phyloP scores from a whole-genome alignment of 1,140 invertebrate species.

The Acromyrmex charruanus region DNA sequence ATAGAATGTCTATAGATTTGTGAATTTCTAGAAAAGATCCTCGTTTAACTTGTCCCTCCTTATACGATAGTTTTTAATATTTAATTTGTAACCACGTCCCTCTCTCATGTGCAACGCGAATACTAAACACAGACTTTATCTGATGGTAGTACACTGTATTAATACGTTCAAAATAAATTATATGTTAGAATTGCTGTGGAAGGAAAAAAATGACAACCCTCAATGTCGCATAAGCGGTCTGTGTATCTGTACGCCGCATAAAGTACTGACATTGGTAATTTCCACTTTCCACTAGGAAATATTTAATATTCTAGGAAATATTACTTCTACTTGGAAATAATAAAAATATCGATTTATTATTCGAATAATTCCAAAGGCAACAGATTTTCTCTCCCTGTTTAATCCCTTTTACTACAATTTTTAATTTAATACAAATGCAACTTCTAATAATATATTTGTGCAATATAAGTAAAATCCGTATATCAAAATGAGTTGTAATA shows the following conservation, averaged over 20 bases:
- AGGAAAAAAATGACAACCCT: not conserved
- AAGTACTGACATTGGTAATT: slow-evolving; percentile 14
- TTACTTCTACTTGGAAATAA: slow-evolving; percentile 2
- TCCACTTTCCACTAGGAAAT: not conserved
- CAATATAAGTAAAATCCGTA: not conserved
- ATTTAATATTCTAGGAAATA: not conserved
- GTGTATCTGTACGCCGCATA: not conserved
- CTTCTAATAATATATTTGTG: not conserved
- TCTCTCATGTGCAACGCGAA: not conserved
- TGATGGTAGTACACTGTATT: not conserved
- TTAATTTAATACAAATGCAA: not conserved
- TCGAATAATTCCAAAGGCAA: not conserved
- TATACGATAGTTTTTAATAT: slow-evolving; percentile 1
- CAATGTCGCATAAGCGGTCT: not conserved
- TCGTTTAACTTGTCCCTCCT: not conserved
- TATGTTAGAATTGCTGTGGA: not conserved
- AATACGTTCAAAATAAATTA: slow-evolving; percentile 28
- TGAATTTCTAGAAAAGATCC: not conserved
- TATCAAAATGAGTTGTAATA: not conserved
- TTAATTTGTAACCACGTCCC: not conserved
- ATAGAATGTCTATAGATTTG: slow-evolving; percentile 28
- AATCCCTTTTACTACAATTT: not conserved
- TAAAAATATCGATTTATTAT: not conserved
- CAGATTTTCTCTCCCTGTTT: not conserved
- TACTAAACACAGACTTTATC: not conserved